Evolutionary conservation across 2,888 invertebrate species (phyloP).

Genomic region (Plagiodera versicolora): DNA sequence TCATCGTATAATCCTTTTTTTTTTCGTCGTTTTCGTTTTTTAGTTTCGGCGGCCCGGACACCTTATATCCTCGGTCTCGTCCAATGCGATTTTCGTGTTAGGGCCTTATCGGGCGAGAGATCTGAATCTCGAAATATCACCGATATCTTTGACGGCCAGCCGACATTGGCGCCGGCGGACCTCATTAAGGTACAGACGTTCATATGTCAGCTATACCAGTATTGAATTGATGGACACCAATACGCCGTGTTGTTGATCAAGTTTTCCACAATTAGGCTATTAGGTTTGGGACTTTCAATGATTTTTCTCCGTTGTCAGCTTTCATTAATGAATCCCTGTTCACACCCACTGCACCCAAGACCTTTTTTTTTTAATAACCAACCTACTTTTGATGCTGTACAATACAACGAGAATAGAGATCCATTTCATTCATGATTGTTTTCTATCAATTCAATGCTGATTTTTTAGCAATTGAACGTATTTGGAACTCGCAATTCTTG

Average conservation of each 20-base stretch:
- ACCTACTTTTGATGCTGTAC: no score
- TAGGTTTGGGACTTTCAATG: constrained; percentile 25
- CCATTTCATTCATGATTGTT: no score
- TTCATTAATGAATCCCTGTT: no score
- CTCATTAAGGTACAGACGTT: constrained; percentile 47
- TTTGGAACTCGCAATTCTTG: no score
- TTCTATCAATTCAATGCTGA: no score
- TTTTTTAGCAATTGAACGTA: no score
- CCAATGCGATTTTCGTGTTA: constrained; percentile 53
- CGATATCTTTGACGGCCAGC: constrained; percentile 52
- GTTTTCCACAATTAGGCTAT: constrained; percentile 27
- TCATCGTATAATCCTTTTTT: constrained; percentile 43
- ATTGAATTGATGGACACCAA: constrained; percentile 38
- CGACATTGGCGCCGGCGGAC: constrained; percentile 53
- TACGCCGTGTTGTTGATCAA: constrained; percentile 31
- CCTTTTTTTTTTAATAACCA: no score
- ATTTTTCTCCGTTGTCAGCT: no score
- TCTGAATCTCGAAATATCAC: constrained; percentile 53
- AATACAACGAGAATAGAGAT: no score
- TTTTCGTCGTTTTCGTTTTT: constrained; percentile 42
- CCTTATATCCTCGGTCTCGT: constrained; percentile 47
- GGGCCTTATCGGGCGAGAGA: constrained; percentile 52
- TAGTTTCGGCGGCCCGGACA: constrained; percentile 36
- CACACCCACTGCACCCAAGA: no score
- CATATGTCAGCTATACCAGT: constrained; percentile 36